These are phyloP conservation scores for Acomys russatus DNA, from an alignment of 2,797 vertebrate species.

Conservation along the genomic window DNA sequence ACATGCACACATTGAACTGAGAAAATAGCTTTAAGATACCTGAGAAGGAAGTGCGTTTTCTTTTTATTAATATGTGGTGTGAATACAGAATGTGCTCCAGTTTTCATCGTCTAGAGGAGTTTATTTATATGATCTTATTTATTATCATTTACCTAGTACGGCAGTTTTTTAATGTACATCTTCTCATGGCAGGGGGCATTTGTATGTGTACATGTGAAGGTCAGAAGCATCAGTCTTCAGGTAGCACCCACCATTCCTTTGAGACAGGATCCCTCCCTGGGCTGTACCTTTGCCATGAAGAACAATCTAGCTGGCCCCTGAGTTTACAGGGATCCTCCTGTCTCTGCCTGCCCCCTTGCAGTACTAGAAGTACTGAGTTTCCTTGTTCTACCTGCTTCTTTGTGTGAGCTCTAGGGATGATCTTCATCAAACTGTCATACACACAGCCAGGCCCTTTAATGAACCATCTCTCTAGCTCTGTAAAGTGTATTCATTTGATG, in stretches of 20 bases:
- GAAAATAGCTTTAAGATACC: slow-evolving; percentile 60
- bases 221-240: neutral
- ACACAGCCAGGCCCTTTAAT: neutral
- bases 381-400: neutral
- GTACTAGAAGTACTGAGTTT: neutral
- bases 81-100: neutral
- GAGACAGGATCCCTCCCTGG: neutral
- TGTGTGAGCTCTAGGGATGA: neutral
- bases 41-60: neutral
- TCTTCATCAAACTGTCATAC: neutral
- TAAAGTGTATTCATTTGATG: neutral
- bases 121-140: slow-evolving; percentile 13
- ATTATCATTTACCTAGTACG: neutral
- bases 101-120: slow-evolving; percentile 9
- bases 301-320: neutral
- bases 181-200: neutral
- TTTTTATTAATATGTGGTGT: neutral
- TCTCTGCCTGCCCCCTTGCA: neutral
- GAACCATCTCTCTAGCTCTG: neutral
- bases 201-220: too few relatives aligned
- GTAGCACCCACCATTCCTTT: neutral
- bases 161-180: neutral
- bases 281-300: neutral
- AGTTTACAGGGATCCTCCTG: neutral
- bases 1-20: neutral